Conservation (phyloP, 2,888 invertebrate species). For the Hydropsyche betteni region DNA sequence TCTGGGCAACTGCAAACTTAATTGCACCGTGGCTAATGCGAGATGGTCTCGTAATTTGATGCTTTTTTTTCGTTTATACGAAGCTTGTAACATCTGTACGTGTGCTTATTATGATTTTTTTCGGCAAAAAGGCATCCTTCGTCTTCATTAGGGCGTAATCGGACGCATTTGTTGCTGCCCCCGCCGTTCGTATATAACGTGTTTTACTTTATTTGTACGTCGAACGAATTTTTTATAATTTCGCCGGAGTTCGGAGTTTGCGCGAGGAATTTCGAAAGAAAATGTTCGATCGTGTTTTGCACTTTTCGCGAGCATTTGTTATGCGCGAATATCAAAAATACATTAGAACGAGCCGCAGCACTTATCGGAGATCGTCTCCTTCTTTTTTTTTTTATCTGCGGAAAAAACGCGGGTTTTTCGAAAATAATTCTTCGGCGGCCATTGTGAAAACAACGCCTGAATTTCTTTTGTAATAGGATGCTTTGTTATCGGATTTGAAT, state of each 20-base stretch:
- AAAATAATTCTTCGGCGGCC: too few relatives aligned
- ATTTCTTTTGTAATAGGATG: too few relatives aligned
- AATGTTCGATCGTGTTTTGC: neutral
- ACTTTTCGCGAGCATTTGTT: constrained; percentile 4
- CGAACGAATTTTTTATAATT: too few relatives aligned
- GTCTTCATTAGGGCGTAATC: constrained; percentile 16
- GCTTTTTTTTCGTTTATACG: too few relatives aligned
- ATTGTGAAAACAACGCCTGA: too few relatives aligned
- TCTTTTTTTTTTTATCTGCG: too few relatives aligned
- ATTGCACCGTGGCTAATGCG: neutral
- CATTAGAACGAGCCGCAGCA: constrained; percentile 8
- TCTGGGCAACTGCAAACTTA: too few relatives aligned
- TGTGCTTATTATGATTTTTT: constrained; percentile 14
- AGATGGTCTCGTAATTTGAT: neutral
- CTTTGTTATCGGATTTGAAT: too few relatives aligned
- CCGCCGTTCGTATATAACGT: neutral
- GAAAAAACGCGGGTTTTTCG: too few relatives aligned
- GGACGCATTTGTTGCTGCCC: constrained; percentile 6
- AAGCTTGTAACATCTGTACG: constrained; percentile 10
- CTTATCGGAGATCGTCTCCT: constrained; percentile 5
- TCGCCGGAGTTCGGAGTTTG: too few relatives aligned
- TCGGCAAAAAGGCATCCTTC: constrained; percentile 3
- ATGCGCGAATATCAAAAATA: constrained; percentile 23
- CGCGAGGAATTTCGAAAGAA: too few relatives aligned
- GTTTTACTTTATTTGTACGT: neutral